These are phyloP conservation scores for Zaprionus camerounensis DNA, from an alignment of 1,140 invertebrate species.

Conservation along the genomic window DNA sequence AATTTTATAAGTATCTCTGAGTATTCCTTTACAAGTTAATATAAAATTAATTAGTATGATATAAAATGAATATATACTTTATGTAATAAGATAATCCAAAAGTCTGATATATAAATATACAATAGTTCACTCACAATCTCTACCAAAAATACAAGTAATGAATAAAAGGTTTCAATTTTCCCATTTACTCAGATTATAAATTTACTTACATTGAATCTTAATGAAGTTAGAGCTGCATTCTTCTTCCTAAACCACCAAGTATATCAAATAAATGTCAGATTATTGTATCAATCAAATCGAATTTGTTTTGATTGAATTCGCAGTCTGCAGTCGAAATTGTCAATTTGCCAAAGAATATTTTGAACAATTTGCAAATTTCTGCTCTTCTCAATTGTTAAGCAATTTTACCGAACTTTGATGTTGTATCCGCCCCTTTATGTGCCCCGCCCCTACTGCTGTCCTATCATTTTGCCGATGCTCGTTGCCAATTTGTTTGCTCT, in stretches of 20 bases:
- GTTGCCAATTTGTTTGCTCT: slow-evolving; percentile 10
- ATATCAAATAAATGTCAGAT: background rate
- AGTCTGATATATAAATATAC: too few relatives aligned
- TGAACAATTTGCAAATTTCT: slow-evolving; percentile 38
- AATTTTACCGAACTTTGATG: slow-evolving; percentile 25
- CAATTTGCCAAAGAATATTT: slow-evolving; percentile 40
- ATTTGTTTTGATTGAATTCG: slow-evolving; percentile 3
- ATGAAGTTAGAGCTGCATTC: background rate
- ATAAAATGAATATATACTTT: too few relatives aligned
- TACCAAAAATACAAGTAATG: too few relatives aligned
- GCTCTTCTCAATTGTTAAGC: slow-evolving; percentile 42
- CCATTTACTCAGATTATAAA: background rate
- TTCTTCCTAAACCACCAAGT: background rate
- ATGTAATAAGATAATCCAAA: too few relatives aligned
- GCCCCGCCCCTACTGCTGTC: background rate
- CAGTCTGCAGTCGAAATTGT: slow-evolving; percentile 31
- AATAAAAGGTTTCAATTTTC: too few relatives aligned
- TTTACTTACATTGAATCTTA: background rate
- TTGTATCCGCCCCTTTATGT: background rate
- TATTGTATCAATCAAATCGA: slow-evolving; percentile 2
- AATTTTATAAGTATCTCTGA: too few relatives aligned
- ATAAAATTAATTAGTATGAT: too few relatives aligned
- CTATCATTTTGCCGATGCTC: background rate
- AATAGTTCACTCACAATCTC: too few relatives aligned
- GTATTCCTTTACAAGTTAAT: too few relatives aligned